A percentile compares a stretch with the other conserved stretches of the same genome.
phyloP scores from a whole-genome alignment of 2,888 invertebrate species.

The Drosophila fungiperda region DNA sequence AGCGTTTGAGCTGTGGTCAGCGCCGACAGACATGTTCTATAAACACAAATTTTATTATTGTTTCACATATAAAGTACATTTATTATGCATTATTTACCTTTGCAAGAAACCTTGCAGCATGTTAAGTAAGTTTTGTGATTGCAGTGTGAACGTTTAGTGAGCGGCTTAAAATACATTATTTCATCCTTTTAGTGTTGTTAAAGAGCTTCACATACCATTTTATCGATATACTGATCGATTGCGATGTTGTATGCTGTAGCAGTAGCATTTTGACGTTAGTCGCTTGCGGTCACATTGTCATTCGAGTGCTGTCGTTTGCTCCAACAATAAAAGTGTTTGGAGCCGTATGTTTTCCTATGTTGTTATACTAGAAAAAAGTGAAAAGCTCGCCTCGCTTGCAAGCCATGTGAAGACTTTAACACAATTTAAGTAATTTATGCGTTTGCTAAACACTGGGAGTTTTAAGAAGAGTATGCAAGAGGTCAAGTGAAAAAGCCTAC shows the following conservation, averaged over 20 bases:
- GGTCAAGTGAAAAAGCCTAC: constrained; percentile 55
- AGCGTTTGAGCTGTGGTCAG: constrained; percentile 62
- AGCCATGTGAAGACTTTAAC: constrained; percentile 53
- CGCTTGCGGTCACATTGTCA: constrained; percentile 56
- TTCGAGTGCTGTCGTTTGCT: constrained; percentile 69
- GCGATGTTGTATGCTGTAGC: not conserved
- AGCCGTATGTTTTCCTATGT: constrained; percentile 66
- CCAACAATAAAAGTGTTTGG: constrained; percentile 65
- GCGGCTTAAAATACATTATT: not conserved
- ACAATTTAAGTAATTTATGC: constrained; percentile 26
- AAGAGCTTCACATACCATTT: not conserved
- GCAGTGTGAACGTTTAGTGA: constrained; percentile 17
- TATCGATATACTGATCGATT: constrained; percentile 16
- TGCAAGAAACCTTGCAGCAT: constrained; percentile 72
- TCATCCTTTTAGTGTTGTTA: constrained; percentile 20
- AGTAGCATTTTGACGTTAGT: constrained; percentile 31
- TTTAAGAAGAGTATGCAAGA: constrained; percentile 22
- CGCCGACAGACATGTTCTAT: constrained; percentile 60
- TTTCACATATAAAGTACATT: constrained; percentile 22
- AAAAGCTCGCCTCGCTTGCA: constrained; percentile 46
- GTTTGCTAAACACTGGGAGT: constrained; percentile 14
- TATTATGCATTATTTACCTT: constrained; percentile 58
- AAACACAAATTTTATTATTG: not conserved
- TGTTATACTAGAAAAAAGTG: constrained; percentile 64
- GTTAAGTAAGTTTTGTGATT: constrained; percentile 57